A percentile compares a stretch with the other conserved stretches of the same genome.
phyloP scores from a whole-genome alignment of 2,113 vertebrate genomes.

The Rhodinocichla rosea region DNA sequence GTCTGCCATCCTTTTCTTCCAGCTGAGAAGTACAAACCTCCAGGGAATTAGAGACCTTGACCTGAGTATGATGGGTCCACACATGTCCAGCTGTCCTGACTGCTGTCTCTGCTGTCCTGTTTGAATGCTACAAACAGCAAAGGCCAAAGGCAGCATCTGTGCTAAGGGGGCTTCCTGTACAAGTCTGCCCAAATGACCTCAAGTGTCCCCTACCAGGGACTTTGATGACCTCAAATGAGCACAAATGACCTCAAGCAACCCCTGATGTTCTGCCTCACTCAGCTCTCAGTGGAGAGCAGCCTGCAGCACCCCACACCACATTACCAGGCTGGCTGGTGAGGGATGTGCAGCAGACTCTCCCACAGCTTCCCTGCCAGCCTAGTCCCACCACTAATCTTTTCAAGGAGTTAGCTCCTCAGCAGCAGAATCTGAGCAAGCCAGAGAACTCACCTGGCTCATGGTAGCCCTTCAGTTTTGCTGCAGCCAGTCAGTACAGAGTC shows the following conservation, averaged over 20 bases:
- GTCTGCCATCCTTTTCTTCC: background rate
- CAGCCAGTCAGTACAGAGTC: background rate
- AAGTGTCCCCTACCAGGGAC: too few species aligned
- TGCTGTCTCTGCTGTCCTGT: background rate
- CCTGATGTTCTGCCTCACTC: background rate
- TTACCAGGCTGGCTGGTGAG: background rate
- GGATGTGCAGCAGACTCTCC: background rate
- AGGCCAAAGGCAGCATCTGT: background rate
- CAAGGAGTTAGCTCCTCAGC: background rate
- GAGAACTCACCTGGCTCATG: too few species aligned
- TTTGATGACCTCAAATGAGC: background rate
- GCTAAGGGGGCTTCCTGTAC: too few species aligned
- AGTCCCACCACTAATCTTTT: background rate
- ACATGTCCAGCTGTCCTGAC: background rate
- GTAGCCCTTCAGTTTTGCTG: background rate
- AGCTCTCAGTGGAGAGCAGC: background rate
- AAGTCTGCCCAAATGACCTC: background rate
- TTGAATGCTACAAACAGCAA: background rate
- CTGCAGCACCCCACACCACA: background rate
- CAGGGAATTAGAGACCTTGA: too few species aligned
- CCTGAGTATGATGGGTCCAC: too few species aligned
- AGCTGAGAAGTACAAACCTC: background rate
- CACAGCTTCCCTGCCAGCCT: background rate
- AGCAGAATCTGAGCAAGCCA: background rate
- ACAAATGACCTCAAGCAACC: background rate